Base-by-base conservation (phyloP, 1,140 invertebrate species). In the Oncopodura yosiiana region DNA sequence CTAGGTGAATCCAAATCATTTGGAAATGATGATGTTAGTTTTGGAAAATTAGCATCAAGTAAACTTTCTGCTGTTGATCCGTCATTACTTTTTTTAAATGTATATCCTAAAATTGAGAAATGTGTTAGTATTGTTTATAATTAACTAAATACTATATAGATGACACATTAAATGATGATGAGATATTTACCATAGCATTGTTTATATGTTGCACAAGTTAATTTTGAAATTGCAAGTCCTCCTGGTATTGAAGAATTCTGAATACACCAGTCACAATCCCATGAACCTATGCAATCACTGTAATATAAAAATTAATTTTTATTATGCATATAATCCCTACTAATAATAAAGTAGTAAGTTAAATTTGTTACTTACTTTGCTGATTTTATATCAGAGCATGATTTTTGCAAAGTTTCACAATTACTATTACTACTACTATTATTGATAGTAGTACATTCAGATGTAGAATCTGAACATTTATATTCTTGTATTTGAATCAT, bases 221-320 rank as follows among this genome's bases (percentile, higher is more conserved):
- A n/a, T n/a, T n/a, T n/a, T 18, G 38, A 23, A 8, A 36, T 16
- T 53, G 11, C 24, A 21, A 12, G n/a, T 19, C 3, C 16, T 29
- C 16, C 23, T 5, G 19, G 2, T 24, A n/a, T 49, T 3, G 2
- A 0, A 18, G 26, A 18, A 6, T 21, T 41, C 8, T 30, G 23
- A 64, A 87, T 83, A 69, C 91, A 94, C 91, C 91, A 94, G 66
- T 91, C 86, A 71, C 91, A 94, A 39, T 86, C 87, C 50, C 87
- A 73, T 12, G 92, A 75, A 1, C 87, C 90, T 32, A 92, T 71
- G 69, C 91, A 94, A 37, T 81, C 78, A 57, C 75, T 76, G 61
- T 21, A 66, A 58, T 42, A 56, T 43, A 53, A 38, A 64, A 51
- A 26, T 37, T 37, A 26, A n/a, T 24, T 45, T 26, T 18, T 11